Percentiles rank a stretch among this genome's conserved stretches.
Evolutionary conservation across 2,888 invertebrate species (phyloP).

Genomic region (Macropis europaea): DNA sequence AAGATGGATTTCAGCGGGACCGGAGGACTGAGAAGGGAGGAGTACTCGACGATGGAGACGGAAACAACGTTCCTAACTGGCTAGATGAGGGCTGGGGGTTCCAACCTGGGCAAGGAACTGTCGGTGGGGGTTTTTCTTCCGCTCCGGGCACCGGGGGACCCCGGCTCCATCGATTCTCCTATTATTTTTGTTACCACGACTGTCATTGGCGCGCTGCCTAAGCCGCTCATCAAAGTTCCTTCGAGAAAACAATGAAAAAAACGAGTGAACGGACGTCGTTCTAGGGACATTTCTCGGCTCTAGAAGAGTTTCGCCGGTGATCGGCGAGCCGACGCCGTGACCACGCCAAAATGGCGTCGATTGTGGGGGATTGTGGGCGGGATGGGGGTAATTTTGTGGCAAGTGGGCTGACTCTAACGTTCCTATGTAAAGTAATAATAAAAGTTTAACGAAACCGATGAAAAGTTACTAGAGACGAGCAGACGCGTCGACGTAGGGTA

Average conservation of each 20-base stretch:
- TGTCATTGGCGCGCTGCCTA: conserved; percentile 53
- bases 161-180: conserved; percentile 62
- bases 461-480: conserved; percentile 65
- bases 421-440: conserved; percentile 79
- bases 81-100: conserved; percentile 48
- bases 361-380: too few relatives aligned
- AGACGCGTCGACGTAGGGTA: conserved; percentile 66
- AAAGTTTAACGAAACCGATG: conserved; percentile 68
- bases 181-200: conserved; percentile 74
- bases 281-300: too few relatives aligned
- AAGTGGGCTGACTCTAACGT: conserved; percentile 72
- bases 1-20: too few relatives aligned
- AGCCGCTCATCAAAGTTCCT: conserved; percentile 72
- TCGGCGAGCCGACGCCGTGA: too few relatives aligned
- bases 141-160: conserved; percentile 33
- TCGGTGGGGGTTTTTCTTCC: conserved; percentile 40
- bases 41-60: conserved; percentile 52
- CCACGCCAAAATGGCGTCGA: too few relatives aligned
- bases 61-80: conserved; percentile 61
- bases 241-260: conserved; percentile 45
- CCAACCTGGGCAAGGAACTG: conserved; percentile 30
- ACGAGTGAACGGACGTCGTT: too few relatives aligned
- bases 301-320: too few relatives aligned
- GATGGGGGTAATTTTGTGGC: too few relatives aligned
- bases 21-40: too few relatives aligned